Evolutionary conservation across 2,888 invertebrate species (phyloP).

Genomic region (Noctua pronuba): DNA sequence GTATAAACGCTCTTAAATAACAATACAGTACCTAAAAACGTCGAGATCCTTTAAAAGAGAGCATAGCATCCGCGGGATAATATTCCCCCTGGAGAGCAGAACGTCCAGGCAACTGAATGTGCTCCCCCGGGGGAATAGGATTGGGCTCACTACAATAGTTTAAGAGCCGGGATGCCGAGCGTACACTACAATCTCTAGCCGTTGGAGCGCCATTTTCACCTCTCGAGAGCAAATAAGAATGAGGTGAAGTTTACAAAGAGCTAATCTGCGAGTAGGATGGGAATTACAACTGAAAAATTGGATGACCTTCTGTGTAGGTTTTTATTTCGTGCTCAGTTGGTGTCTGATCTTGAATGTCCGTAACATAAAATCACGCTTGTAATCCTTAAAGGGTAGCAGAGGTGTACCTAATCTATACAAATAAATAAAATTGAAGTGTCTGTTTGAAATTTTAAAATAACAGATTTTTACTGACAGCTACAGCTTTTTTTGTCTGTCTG

Average conservation of each 20-base stretch:
- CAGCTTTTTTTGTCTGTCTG: no score
- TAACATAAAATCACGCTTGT: neutral
- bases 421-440: no score
- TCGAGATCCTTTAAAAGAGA: constrained; percentile 17
- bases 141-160: constrained; percentile 58
- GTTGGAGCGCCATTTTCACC: constrained; percentile 43
- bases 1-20: no score
- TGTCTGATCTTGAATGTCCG: neutral
- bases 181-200: constrained; percentile 40
- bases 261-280: constrained; percentile 39
- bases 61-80: constrained; percentile 32
- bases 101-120: constrained; percentile 43
- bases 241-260: constrained; percentile 24
- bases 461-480: no score
- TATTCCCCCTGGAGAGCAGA: constrained; percentile 40
- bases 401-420: neutral
- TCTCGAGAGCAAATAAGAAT: constrained; percentile 39
- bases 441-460: no score
- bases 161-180: constrained; percentile 36
- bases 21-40: constrained; percentile 10
- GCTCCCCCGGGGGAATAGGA: constrained; percentile 32
- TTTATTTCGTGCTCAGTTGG: neutral
- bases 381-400: neutral
- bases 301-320: neutral
- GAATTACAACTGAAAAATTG: constrained; percentile 30